phyloP scores from a whole-genome alignment of 1,140 invertebrate genomes.

The Contarinia nasturtii region DNA sequence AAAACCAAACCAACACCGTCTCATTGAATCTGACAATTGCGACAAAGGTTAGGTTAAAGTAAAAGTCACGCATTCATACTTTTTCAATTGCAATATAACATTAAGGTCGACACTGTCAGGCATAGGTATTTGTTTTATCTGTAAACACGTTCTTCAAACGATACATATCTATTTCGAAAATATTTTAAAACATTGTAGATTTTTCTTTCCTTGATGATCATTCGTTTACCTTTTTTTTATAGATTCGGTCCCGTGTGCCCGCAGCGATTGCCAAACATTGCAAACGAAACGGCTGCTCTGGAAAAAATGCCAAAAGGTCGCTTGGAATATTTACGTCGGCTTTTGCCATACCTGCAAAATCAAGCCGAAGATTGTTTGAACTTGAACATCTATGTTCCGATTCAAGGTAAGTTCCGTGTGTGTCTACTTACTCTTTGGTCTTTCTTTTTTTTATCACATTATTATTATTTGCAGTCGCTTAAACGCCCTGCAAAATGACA shows the following conservation, averaged over 20 bases:
- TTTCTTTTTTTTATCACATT: too few species aligned
- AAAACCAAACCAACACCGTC: too few species aligned
- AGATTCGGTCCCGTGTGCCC: conserved; percentile 79
- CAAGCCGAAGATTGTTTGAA: conserved; percentile 95
- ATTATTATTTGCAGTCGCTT: too few species aligned
- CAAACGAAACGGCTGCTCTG: conserved; percentile 59
- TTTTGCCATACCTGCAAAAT: conserved; percentile 69
- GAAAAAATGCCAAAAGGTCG: conserved; percentile 70
- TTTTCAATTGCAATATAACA: too few species aligned
- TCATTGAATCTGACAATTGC: too few species aligned
- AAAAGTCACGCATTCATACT: too few species aligned
- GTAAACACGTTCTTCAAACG: background rate
- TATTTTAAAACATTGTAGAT: background rate
- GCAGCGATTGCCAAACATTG: conserved; percentile 62
- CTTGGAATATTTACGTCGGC: conserved; percentile 64
- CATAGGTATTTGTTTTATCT: too few species aligned
- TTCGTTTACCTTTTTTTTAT: conserved; percentile 8
- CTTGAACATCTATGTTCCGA: conserved; percentile 89
- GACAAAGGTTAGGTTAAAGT: too few species aligned
- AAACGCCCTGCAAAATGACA: too few species aligned
- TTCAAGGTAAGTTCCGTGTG: conserved; percentile 48
- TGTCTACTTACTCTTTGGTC: too few species aligned
- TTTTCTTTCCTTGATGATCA: too few species aligned
- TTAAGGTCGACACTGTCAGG: too few species aligned
- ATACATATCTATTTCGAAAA: background rate